These are phyloP conservation scores for Salmo trutta DNA, from an alignment of 2,797 vertebrate species.

Conservation along the genomic window DNA sequence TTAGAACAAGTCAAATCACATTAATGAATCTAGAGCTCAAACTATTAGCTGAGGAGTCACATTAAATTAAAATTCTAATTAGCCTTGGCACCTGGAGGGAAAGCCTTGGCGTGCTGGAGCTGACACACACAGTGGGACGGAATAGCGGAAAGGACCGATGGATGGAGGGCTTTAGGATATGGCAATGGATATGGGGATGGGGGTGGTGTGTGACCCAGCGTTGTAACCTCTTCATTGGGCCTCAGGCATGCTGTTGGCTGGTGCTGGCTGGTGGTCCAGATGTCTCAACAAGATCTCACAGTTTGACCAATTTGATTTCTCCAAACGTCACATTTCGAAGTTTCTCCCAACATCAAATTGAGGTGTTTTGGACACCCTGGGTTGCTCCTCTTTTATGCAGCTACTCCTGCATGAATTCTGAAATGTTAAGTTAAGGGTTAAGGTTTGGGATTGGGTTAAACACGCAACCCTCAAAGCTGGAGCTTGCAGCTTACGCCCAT, in stretches of 20 bases:
- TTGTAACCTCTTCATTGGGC: background rate
- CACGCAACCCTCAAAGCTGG: too few relatives aligned
- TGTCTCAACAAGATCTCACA: background rate
- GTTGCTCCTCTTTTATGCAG: too few relatives aligned
- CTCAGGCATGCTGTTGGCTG: background rate
- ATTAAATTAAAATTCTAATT: conserved; percentile 85
- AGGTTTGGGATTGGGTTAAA: too few relatives aligned
- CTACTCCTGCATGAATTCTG: too few relatives aligned
- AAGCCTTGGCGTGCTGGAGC: conserved; percentile 30
- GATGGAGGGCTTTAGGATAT: background rate
- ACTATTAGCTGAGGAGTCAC: conserved; percentile 74
- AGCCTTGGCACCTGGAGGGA: conserved; percentile 68
- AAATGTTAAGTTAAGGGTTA: too few relatives aligned
- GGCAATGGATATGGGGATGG: background rate
- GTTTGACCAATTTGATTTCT: too few relatives aligned
- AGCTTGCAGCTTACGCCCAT: too few relatives aligned
- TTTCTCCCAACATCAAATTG: too few relatives aligned
- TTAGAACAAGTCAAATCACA: conserved; percentile 81
- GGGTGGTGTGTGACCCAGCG: background rate
- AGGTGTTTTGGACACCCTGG: too few relatives aligned
- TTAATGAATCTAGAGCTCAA: conserved; percentile 76
- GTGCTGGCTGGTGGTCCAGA: background rate
- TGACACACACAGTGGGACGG: conserved; percentile 2
- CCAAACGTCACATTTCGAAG: too few relatives aligned
- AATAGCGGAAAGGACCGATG: background rate